Evolutionary conservation across 2,113 vertebrate species (phyloP).

Genomic region (Gopherus flavomarginatus): DNA sequence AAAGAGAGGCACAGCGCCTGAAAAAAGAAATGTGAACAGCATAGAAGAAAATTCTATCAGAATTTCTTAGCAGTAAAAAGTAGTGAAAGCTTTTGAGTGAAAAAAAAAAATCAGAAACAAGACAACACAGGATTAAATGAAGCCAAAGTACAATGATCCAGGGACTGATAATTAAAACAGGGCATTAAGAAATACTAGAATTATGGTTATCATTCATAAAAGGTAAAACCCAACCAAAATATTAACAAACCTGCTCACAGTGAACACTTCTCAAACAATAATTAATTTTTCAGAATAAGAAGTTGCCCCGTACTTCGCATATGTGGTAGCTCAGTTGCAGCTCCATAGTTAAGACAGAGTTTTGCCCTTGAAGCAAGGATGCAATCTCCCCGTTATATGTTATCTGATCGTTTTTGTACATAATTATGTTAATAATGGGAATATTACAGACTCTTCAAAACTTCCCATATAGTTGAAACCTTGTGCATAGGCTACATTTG

Average conservation of each 20-base stretch:
- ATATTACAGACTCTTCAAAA: neutral
- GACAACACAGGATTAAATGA: neutral
- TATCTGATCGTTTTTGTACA: neutral
- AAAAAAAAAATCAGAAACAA: neutral
- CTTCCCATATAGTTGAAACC: neutral
- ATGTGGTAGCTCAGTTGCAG: accelerated
- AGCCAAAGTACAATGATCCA: neutral
- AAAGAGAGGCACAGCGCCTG: slow-evolving; percentile 56
- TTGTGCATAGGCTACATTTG: neutral
- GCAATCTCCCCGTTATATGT: neutral
- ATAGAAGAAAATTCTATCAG: slow-evolving; percentile 6
- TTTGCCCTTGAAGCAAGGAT: neutral
- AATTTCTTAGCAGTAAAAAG: neutral
- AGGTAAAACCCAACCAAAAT: neutral
- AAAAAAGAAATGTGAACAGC: slow-evolving; percentile 60
- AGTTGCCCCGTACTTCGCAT: neutral
- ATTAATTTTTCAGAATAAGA: neutral
- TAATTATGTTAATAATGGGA: neutral
- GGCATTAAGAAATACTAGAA: neutral
- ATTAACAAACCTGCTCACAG: neutral
- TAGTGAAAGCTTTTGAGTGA: neutral
- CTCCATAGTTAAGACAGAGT: neutral
- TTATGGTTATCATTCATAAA: neutral
- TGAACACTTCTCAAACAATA: neutral
- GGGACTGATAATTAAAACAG: neutral